Base-by-base conservation (phyloP, 2,888 invertebrate species). In the Capitulum mitella region DNA sequence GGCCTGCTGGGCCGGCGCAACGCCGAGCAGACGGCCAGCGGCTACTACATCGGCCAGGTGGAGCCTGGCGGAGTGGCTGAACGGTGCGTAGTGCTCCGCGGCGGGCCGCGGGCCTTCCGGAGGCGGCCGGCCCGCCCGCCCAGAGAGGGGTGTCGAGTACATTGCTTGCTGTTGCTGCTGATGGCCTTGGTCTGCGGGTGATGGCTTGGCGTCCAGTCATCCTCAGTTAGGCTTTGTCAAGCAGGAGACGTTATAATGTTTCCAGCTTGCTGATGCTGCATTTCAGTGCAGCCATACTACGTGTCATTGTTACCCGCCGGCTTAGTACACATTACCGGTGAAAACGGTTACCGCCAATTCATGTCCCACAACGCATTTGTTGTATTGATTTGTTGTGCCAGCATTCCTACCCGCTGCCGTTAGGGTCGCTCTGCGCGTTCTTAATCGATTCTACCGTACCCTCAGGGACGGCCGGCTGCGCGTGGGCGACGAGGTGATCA, bases 401-500 rank as follows among this genome's bases (percentile, higher is more conserved):
- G 51, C 51, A 51, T 22, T 14, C 51, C 51, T 22, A 3, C 3
- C 3, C 51, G 12, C 3, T 51, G 19, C 19, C 12, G 19, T 16
- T 3, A 19, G 3, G 3, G 51, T 58, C 10, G 6, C n/a, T 12
- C 5, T 8, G n/a, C n/a, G 6, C n/a, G 29, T 58, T 10, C 8
- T n/a, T 58, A 43, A 12, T 12, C 43, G 43, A 43, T 43, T 12
- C 6, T 43, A 12, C 6, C 43, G 5, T 64, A 3, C 3, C 70
- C 19, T 2, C 84, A 92, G 93, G 86, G 92, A 93, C 85, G 93
- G 93, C 37, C 89, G 92, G 83, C 88, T 96, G 81, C 89, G 91
- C 83, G 89, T 93, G 80, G 94, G 94, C 22, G 95, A 96, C 86
- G 93, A 95, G 88, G 92, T 95, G 81, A 91, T 95, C 16, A 93